Evolutionary conservation across 2,797 vertebrate species (phyloP).

Genomic region (Pygocentrus nattereri): DNA sequence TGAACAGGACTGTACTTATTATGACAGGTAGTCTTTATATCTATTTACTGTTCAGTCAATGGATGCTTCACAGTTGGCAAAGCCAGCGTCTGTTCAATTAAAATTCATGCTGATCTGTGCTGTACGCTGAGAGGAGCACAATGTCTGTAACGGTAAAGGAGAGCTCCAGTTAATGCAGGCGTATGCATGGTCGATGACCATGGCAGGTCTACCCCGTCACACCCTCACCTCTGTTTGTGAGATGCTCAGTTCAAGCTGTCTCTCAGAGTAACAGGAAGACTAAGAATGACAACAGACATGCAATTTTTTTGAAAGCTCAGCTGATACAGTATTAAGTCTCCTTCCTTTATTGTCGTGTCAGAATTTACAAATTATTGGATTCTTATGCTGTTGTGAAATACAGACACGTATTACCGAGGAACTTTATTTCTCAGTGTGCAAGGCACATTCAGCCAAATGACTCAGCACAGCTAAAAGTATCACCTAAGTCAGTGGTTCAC

Average conservation of each 20-base stretch:
- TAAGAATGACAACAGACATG: slow-evolving; percentile 12
- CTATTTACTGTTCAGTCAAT: slow-evolving; percentile 16
- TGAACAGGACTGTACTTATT: neutral
- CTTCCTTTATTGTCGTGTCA: neutral
- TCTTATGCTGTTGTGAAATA: neutral
- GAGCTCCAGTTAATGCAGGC: slow-evolving; percentile 54
- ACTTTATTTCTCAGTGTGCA: neutral
- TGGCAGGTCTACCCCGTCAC: slow-evolving; percentile 40
- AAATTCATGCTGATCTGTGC: slow-evolving; percentile 57
- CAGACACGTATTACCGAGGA: neutral
- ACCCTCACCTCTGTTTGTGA: neutral
- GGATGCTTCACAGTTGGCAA: slow-evolving; percentile 17
- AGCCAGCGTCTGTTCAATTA: slow-evolving; percentile 46
- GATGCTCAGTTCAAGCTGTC: slow-evolving; percentile 10
- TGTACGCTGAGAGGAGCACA: slow-evolving; percentile 34
- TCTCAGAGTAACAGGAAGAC: slow-evolving; percentile 3
- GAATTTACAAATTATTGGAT: neutral
- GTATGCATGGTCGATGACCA: slow-evolving; percentile 45
- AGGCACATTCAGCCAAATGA: neutral
- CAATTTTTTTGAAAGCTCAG: slow-evolving; percentile 23
- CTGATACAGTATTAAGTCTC: neutral
- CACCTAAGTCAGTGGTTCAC: no score
- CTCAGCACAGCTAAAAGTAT: neutral
- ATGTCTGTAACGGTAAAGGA: slow-evolving; percentile 49
- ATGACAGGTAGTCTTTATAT: slow-evolving; percentile 27